A percentile compares a stretch with the other conserved stretches of the same genome.
Conservation (phyloP, 2,113 vertebrate species). For the Tetrao urogallus region DNA sequence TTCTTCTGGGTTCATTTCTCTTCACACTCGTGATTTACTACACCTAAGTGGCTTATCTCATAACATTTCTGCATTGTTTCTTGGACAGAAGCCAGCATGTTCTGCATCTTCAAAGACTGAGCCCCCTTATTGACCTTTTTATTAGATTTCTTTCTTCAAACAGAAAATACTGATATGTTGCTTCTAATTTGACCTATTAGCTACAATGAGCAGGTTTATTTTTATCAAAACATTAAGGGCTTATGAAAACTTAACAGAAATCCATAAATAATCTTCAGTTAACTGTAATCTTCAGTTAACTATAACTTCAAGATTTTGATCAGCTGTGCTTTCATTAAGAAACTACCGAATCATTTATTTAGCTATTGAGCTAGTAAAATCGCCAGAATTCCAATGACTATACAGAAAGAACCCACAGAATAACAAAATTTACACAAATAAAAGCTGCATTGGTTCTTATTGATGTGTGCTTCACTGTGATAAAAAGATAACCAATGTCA, state of each 20-base stretch:
- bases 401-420: neutral
- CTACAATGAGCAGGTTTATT: neutral
- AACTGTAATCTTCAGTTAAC: neutral
- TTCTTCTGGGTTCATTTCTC: slow-evolving; percentile 15
- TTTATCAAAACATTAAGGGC: neutral
- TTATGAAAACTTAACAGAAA: neutral
- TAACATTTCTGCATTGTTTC: neutral
- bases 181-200: neutral
- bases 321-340: neutral
- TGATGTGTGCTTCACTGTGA: neutral
- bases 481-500: neutral
- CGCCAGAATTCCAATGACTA: neutral
- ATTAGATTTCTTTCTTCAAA: neutral
- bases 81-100: neutral
- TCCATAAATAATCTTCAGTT: neutral
- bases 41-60: slow-evolving; percentile 17
- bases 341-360: neutral
- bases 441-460: neutral
- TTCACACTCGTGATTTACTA: neutral
- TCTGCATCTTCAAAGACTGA: neutral
- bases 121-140: neutral
- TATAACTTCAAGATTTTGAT: neutral
- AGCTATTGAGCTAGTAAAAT: neutral
- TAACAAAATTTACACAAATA: neutral
- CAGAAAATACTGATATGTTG: neutral